Percentiles rank a stretch among this genome's conserved stretches.
phyloP scores from a whole-genome alignment of 2,113 vertebrate genomes.

The Motacilla tschutschensis region DNA sequence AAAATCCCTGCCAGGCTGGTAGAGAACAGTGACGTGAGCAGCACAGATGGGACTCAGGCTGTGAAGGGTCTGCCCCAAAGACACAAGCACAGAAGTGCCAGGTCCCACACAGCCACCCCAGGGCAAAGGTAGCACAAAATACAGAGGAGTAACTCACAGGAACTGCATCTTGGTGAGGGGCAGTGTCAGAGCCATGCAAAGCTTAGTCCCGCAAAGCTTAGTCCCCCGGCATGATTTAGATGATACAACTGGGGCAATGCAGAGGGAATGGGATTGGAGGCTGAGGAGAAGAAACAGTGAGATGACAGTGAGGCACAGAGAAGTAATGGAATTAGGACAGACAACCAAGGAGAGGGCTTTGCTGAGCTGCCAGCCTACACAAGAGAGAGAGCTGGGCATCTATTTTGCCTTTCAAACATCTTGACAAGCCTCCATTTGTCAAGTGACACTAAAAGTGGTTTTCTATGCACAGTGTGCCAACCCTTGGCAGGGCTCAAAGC shows the following conservation, averaged over 20 bases:
- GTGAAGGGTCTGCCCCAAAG: not conserved
- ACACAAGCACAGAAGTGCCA: not conserved
- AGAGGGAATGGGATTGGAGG: not conserved
- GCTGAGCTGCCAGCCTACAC: not conserved
- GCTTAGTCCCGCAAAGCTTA: not conserved
- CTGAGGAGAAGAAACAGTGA: not conserved
- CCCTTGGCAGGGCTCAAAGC: not conserved
- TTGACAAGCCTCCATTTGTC: not conserved
- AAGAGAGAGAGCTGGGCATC: not conserved
- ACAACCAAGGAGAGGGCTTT: not conserved
- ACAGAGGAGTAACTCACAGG: rapidly evolving
- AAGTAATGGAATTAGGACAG: not conserved
- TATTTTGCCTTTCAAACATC: not conserved
- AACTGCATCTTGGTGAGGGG: not conserved
- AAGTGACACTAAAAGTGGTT: not conserved
- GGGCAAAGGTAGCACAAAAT: not conserved
- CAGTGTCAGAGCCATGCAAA: not conserved
- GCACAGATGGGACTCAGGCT: not conserved
- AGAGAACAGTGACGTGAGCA: not conserved
- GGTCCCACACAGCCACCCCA: not conserved
- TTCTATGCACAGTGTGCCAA: not conserved
- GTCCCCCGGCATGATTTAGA: not conserved
- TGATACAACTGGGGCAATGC: rapidly evolving
- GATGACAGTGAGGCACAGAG: not conserved
- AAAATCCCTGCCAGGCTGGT: not conserved